Evolutionary conservation across 2,797 vertebrate species (phyloP).

Genomic region (Hydrolagus colliei): DNA sequence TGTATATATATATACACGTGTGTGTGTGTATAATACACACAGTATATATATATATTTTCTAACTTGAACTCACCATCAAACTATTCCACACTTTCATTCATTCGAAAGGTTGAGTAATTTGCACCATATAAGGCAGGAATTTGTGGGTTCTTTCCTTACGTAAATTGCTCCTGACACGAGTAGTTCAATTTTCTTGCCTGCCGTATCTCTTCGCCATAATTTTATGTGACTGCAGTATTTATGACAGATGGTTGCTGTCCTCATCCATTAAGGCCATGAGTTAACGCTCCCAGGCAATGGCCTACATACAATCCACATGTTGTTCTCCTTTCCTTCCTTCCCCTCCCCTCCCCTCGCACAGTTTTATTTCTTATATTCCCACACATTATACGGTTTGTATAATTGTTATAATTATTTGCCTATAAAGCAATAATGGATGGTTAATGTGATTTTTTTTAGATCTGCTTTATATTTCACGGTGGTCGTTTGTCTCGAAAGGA

Average conservation of each 20-base stretch:
- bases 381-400: too few species aligned
- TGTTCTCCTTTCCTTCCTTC: neutral
- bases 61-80: neutral
- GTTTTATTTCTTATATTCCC: too few species aligned
- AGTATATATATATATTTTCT: neutral
- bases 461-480: too few species aligned
- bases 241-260: neutral
- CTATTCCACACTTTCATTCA: neutral
- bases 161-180: neutral
- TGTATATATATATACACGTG: too few species aligned
- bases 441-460: too few species aligned
- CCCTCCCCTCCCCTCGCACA: too few species aligned
- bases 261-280: neutral
- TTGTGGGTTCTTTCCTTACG: neutral
- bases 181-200: too few species aligned
- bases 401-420: too few species aligned
- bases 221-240: neutral
- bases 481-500: too few species aligned
- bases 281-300: constrained; percentile 10
- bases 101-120: neutral
- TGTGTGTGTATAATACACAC: too few species aligned
- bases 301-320: constrained; percentile 9
- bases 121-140: neutral
- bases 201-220: neutral
- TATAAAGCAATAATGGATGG: too few species aligned